Evolutionary conservation across 2,113 vertebrate species (phyloP).

Genomic region (Pelmatolapia mariae): DNA sequence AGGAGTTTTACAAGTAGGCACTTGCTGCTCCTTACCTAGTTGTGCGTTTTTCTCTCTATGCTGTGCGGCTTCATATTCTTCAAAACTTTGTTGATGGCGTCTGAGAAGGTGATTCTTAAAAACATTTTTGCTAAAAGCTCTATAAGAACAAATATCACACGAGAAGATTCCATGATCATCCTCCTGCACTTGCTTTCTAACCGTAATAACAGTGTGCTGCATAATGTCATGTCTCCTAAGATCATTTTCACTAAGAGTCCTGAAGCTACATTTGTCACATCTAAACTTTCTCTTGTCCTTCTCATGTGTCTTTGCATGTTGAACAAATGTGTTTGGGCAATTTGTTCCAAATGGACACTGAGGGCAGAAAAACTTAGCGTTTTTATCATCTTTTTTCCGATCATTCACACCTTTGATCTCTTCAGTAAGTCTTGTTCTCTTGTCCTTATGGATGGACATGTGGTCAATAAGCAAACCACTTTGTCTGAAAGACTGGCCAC

Average conservation of each 20-base stretch:
- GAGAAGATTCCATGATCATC: conserved; percentile 46
- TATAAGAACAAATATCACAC: conserved; percentile 88
- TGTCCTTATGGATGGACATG: conserved; percentile 86
- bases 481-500: conserved; percentile 86
- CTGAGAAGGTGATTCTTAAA: conserved; percentile 86
- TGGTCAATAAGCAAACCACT: conserved; percentile 85
- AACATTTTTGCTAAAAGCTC: conserved; percentile 80
- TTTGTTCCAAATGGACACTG: conserved; percentile 92
- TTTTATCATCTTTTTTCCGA: conserved; percentile 82
- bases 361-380: conserved; percentile 82
- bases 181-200: conserved; percentile 21
- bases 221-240: conserved; percentile 83
- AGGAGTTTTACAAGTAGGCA: conserved; percentile 4
- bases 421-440: conserved; percentile 79
- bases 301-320: conserved; percentile 90
- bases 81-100: conserved; percentile 72
- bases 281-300: conserved; percentile 89
- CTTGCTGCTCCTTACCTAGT: neutral
- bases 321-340: conserved; percentile 89
- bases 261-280: conserved; percentile 91
- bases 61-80: conserved; percentile 41
- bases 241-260: conserved; percentile 81
- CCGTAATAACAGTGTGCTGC: conserved; percentile 75
- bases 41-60: conserved; percentile 17
- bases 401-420: conserved; percentile 82